Conservation (phyloP, 2,797 vertebrate species). For the Spondyliosoma cantharus region DNA sequence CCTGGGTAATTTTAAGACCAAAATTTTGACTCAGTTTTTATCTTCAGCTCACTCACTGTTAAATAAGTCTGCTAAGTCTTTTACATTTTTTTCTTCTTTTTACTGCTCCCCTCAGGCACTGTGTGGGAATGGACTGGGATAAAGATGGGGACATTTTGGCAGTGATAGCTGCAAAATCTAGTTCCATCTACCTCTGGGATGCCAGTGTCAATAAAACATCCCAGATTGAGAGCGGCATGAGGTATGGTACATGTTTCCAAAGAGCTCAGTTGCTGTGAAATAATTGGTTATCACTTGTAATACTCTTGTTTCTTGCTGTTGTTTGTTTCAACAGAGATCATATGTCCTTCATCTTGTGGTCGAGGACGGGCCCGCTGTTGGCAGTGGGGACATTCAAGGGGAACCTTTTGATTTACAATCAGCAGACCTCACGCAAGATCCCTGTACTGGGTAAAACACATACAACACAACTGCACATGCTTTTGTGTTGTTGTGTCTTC, state of each 20-base stretch:
- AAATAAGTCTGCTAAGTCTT: neutral
- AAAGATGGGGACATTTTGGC: constrained; percentile 96
- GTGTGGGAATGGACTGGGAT: constrained; percentile 96
- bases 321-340: constrained; percentile 87
- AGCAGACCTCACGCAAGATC: constrained; percentile 96
- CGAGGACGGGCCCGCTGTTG: constrained; percentile 90
- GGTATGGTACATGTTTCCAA: constrained; percentile 74
- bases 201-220: constrained; percentile 93
- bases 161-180: constrained; percentile 93
- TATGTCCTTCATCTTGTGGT: constrained; percentile 95
- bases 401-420: constrained; percentile 97
- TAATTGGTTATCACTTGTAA: neutral
- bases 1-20: constrained; percentile 86
- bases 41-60: neutral
- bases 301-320: neutral
- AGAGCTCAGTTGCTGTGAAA: neutral
- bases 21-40: neutral
- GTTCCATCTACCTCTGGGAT: constrained; percentile 92
- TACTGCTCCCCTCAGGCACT: constrained; percentile 69
- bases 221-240: constrained; percentile 95
- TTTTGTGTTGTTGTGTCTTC: constrained; percentile 2
- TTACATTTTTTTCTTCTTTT: neutral
- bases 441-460: constrained; percentile 89
- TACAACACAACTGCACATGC: neutral
- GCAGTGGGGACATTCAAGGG: constrained; percentile 95